phyloP scores from a whole-genome alignment of 2,888 invertebrate genomes.

The Drosophila seclusa region DNA sequence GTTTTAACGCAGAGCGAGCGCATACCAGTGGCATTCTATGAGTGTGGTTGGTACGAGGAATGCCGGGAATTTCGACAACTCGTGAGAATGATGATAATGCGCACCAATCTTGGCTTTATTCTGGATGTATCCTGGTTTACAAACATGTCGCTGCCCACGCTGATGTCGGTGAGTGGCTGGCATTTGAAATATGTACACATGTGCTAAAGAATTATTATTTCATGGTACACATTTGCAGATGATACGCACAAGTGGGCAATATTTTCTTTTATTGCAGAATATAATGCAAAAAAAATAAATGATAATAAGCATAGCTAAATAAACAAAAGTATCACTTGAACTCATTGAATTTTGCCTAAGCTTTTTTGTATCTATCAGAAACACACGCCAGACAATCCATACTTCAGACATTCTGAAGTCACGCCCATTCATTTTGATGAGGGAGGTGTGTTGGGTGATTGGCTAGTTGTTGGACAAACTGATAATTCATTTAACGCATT shows the following conservation, averaged over 20 bases:
- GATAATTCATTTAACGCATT: slow-evolving; percentile 70
- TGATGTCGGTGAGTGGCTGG: slow-evolving; percentile 72
- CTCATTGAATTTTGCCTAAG: background rate
- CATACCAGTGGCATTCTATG: slow-evolving; percentile 74
- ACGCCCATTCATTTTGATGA: slow-evolving; percentile 55
- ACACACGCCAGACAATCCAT: slow-evolving; percentile 45
- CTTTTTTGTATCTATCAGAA: slow-evolving; percentile 15
- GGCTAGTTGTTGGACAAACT: slow-evolving; percentile 23
- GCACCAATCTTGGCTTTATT: slow-evolving; percentile 64
- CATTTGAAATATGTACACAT: background rate
- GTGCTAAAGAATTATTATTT: background rate
- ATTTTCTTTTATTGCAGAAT: slow-evolving; percentile 77
- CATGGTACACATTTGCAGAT: slow-evolving; percentile 67
- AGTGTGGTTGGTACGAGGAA: slow-evolving; percentile 77
- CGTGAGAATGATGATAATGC: slow-evolving; percentile 79
- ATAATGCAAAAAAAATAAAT: slow-evolving; percentile 58
- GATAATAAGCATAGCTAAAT: slow-evolving; percentile 2
- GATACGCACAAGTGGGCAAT: slow-evolving; percentile 79
- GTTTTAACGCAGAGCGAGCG: slow-evolving; percentile 60
- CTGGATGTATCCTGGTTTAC: slow-evolving; percentile 81
- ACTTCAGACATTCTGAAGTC: slow-evolving; percentile 21
- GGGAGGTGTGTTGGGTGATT: background rate
- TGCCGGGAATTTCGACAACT: slow-evolving; percentile 70
- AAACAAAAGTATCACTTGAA: slow-evolving; percentile 10
- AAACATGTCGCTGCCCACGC: slow-evolving; percentile 78